phyloP scores from a whole-genome alignment of 1,140 invertebrate genomes.

The Cryptotermes secundus region DNA sequence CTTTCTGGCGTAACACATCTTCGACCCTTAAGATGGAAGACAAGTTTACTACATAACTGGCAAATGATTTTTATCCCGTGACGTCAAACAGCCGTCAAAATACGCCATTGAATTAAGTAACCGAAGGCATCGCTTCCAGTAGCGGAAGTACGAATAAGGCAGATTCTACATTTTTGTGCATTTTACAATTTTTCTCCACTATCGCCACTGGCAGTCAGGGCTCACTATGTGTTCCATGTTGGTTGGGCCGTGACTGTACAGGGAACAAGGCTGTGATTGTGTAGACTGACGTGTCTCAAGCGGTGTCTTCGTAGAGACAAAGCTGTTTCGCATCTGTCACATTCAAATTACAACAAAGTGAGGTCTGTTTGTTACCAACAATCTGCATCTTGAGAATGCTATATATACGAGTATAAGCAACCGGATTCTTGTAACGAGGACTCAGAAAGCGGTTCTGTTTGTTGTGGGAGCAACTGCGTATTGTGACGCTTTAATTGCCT shows the following conservation, averaged over 20 bases:
- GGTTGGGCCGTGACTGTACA: background rate
- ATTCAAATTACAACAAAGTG: slow-evolving; percentile 5
- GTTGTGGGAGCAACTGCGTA: background rate
- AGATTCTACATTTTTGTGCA: no score
- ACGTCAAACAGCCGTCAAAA: no score
- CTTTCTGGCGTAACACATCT: no score
- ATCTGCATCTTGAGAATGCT: background rate
- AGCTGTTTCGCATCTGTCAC: background rate
- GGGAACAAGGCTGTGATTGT: background rate
- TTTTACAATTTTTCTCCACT: no score
- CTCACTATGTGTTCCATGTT: background rate
- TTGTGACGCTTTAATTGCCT: background rate
- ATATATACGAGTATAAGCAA: background rate
- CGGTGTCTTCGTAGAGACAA: background rate
- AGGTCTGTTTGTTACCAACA: background rate
- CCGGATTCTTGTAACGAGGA: background rate
- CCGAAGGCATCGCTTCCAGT: no score
- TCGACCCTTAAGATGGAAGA: no score
- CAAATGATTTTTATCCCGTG: no score
- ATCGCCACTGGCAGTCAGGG: no score
- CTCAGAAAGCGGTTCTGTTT: background rate
- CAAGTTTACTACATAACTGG: no score
- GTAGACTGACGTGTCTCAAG: background rate
- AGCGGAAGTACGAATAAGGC: no score
- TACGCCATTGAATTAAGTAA: no score